A percentile compares a stretch with the other conserved stretches of the same genome.
Evolutionary conservation across 2,113 vertebrate genomes (phyloP).

Genomic region (Sinosuthora webbiana): DNA sequence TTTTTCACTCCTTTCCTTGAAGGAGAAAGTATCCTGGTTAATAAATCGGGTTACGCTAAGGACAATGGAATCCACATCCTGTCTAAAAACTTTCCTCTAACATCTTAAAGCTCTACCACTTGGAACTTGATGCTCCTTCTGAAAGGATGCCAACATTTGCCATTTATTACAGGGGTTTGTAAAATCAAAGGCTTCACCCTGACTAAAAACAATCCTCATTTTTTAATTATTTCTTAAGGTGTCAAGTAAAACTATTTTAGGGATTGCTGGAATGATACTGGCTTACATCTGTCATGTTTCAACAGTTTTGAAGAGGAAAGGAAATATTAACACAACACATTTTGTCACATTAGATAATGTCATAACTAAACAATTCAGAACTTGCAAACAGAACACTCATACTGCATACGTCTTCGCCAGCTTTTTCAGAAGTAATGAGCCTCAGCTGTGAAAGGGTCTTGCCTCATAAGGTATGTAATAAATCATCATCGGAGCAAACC

Average conservation of each 20-base stretch:
- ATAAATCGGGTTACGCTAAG: background rate
- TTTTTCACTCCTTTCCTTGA: background rate
- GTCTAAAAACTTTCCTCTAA: constrained; percentile 3
- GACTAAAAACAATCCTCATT: constrained; percentile 1
- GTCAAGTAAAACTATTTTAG: constrained; percentile 46
- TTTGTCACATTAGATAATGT: constrained; percentile 74
- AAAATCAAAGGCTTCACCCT: constrained; percentile 32
- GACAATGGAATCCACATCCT: constrained; percentile 44
- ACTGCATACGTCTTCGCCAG: constrained; percentile 49
- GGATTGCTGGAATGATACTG: constrained; percentile 40
- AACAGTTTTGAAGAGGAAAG: constrained; percentile 63
- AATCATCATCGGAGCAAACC: constrained; percentile 66
- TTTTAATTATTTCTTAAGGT: constrained; percentile 58
- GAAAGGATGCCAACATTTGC: constrained; percentile 28
- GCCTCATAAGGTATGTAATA: constrained; percentile 64
- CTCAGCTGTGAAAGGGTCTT: constrained; percentile 68
- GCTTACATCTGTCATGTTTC: constrained; percentile 51
- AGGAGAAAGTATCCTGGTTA: constrained; percentile 1
- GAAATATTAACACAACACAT: constrained; percentile 67
- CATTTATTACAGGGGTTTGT: constrained; percentile 26
- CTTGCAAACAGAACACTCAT: constrained; percentile 67
- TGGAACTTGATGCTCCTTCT: constrained; percentile 3
- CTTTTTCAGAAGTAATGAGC: constrained; percentile 59
- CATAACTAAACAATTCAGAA: constrained; percentile 72
- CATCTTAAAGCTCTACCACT: constrained; percentile 13